Conservation (phyloP, 2,888 invertebrate species). For the Lycaena phlaeas region DNA sequence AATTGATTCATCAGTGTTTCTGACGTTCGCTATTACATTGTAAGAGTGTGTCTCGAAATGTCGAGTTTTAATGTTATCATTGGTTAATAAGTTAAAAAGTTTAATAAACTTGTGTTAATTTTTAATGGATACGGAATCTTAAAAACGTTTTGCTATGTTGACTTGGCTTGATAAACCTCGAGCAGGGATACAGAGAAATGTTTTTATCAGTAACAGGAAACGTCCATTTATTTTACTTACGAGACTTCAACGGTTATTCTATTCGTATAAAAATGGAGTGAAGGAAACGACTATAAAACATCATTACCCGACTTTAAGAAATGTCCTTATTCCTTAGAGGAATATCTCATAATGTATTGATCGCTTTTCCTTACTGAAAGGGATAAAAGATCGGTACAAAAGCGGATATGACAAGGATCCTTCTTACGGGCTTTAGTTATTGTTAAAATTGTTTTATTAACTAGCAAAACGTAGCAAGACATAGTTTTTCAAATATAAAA, state of each 20-base stretch:
- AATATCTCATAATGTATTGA: constrained; percentile 9
- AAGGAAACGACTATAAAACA: constrained; percentile 19
- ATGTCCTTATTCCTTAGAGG: constrained; percentile 5
- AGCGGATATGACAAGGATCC: neutral
- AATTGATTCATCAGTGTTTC: neutral
- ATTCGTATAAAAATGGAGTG: neutral
- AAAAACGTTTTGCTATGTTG: too few species aligned
- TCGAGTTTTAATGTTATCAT: too few species aligned
- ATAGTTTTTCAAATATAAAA: too few species aligned
- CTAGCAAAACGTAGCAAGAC: too few species aligned
- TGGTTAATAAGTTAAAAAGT: neutral
- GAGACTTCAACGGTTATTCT: neutral
- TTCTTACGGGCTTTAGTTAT: too few species aligned
- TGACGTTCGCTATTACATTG: neutral
- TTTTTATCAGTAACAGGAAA: too few species aligned
- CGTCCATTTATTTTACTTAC: constrained; percentile 1
- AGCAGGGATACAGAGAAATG: too few species aligned
- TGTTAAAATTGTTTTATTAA: too few species aligned
- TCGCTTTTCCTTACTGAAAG: constrained; percentile 4
- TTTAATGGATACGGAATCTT: too few species aligned
- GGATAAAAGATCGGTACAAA: neutral
- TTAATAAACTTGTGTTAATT: too few species aligned
- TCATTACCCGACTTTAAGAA: constrained; percentile 21
- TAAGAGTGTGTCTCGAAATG: too few species aligned
- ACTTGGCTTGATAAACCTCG: too few species aligned